phyloP scores from a whole-genome alignment of 1,140 invertebrate species.

The Drosophila littoralis region DNA sequence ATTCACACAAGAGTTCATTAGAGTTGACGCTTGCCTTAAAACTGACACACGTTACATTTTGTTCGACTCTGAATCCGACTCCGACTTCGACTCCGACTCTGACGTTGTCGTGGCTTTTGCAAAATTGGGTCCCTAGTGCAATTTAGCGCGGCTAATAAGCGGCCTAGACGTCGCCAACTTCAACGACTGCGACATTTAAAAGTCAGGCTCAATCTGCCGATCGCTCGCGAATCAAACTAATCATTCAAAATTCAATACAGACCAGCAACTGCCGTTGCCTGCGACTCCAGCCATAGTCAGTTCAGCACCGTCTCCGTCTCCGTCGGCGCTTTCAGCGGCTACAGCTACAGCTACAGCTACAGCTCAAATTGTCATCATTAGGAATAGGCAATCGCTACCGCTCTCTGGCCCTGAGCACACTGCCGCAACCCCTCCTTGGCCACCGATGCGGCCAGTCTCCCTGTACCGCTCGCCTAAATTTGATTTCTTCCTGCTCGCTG shows the following conservation, averaged over 20 bases:
- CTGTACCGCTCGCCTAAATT: constrained; percentile 70
- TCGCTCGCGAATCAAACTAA: constrained; percentile 82
- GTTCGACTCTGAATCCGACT: constrained; percentile 45
- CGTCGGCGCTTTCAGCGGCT: not conserved
- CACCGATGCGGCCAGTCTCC: not conserved
- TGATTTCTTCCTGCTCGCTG: constrained; percentile 77
- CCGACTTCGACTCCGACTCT: constrained; percentile 35
- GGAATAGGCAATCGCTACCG: constrained; percentile 81
- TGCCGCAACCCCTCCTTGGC: not conserved
- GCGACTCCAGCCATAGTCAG: constrained; percentile 5
- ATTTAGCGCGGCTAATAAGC: constrained; percentile 82
- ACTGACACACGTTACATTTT: constrained; percentile 83
- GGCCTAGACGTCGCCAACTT: constrained; percentile 74
- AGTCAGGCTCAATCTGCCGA: constrained; percentile 79
- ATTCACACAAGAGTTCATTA: constrained; percentile 84
- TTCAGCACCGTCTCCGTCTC: constrained; percentile 3
- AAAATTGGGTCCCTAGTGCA: constrained; percentile 82
- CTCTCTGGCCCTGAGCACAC: constrained; percentile 43
- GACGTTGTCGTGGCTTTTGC: constrained; percentile 44
- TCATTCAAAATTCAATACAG: constrained; percentile 84
- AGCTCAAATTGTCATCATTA: constrained; percentile 83
- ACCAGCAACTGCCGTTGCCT: constrained; percentile 53
- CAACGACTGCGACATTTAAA: constrained; percentile 73
- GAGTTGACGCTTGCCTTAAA: constrained; percentile 84
- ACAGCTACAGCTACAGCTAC: constrained; percentile 31